A percentile compares a stretch with the other conserved stretches of the same genome.
Evolutionary conservation across 1,140 invertebrate species (phyloP).

Genomic region (Lasioglossum albipes): DNA sequence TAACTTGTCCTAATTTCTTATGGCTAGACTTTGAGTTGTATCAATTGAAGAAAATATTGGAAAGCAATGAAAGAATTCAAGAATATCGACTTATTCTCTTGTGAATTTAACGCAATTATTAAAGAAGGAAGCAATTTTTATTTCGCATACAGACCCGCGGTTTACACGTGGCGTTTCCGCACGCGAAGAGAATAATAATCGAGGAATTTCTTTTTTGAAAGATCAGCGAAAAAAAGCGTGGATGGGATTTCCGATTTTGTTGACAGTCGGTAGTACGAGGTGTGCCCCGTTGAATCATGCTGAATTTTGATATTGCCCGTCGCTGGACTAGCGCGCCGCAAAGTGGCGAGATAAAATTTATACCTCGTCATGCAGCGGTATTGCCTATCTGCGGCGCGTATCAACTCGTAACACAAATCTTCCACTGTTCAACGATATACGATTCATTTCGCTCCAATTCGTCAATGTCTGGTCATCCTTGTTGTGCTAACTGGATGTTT

Average conservation of each 20-base stretch:
- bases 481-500: not conserved
- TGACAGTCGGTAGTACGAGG: not conserved
- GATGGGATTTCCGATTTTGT: not conserved
- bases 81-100: no score
- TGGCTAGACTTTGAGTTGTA: no score
- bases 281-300: not conserved
- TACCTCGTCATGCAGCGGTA: slow-evolving; percentile 22
- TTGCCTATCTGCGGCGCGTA: slow-evolving; percentile 8
- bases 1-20: no score
- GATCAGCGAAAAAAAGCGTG: not conserved
- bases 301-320: not conserved
- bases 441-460: slow-evolving; percentile 32
- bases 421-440: slow-evolving; percentile 2
- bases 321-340: not conserved
- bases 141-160: no score
- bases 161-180: no score
- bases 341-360: slow-evolving; percentile 28
- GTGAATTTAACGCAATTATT: no score
- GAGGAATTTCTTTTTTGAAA: not conserved
- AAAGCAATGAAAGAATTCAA: no score
- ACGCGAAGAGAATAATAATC: not conserved
- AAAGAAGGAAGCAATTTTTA: no score
- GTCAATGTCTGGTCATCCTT: slow-evolving; percentile 9
- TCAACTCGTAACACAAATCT: slow-evolving; percentile 39
- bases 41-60: no score